Percentiles rank a stretch among this genome's conserved stretches.
Conservation (phyloP, 2,888 invertebrate species). For the Chrysotoxum bicinctum region DNA sequence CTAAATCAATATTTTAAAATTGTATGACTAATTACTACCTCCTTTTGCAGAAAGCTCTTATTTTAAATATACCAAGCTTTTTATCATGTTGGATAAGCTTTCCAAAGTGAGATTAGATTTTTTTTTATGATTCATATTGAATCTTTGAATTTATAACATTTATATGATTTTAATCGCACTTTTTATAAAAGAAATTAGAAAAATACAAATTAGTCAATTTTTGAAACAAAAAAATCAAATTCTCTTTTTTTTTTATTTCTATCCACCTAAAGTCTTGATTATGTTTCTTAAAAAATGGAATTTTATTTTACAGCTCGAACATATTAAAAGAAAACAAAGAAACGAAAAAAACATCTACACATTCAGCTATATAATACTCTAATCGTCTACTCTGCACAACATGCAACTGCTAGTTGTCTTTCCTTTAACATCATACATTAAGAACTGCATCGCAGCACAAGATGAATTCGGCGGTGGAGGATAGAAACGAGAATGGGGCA, state of each 20-base stretch:
- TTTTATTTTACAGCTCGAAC: constrained; percentile 67
- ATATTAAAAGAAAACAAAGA: constrained; percentile 10
- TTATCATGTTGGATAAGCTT: constrained; percentile 32
- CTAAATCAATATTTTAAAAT: background rate
- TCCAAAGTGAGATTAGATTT: constrained; percentile 33
- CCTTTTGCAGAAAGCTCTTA: constrained; percentile 39
- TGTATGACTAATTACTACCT: too few relatives aligned
- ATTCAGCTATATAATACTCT: constrained; percentile 27
- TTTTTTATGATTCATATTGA: constrained; percentile 66
- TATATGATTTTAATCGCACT: constrained; percentile 5
- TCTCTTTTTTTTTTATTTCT: constrained; percentile 58
- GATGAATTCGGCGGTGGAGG: constrained; percentile 51
- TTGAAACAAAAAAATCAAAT: constrained; percentile 34
- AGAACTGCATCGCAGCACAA: constrained; percentile 24
- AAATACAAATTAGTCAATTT: constrained; percentile 57
- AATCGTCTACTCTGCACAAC: constrained; percentile 5
- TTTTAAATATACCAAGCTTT: constrained; percentile 20
- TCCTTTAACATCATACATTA: background rate
- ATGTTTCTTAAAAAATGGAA: constrained; percentile 48
- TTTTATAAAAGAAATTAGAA: constrained; percentile 43
- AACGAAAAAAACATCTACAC: constrained; percentile 44
- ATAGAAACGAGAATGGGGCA: constrained; percentile 27
- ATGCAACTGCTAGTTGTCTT: constrained; percentile 12
- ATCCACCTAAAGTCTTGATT: background rate
- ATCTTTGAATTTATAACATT: constrained; percentile 35